Evolutionary conservation across 2,113 vertebrate species (phyloP), one percentile per base, ranked within the genome.

Genomic region (Aramus guarauna): DNA sequence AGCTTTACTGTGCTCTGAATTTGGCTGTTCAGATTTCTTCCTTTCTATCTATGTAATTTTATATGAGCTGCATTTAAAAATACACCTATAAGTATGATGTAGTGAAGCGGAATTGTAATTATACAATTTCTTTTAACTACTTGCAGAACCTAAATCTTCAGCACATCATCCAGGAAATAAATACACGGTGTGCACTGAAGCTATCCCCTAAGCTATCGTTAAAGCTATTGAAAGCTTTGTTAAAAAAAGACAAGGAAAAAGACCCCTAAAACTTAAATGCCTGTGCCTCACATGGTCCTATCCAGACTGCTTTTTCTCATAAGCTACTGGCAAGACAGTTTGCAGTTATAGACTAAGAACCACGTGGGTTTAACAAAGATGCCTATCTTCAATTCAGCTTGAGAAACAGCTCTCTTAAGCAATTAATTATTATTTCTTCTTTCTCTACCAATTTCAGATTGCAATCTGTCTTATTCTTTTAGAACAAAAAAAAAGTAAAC

Each of bases 381-480:
- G 68, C 17, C 43, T 79, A 37, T 88, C 96, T 96, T 90, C 80
- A 80, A 55, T 75, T 81, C 80, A 89, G 89, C 66, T 92, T 76
- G 48, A 72, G 80, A 94, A 94, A 81, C 34, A 79, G 52, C 52
- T 87, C 60, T 87, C 39, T 91, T 86, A n/a, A 85, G 88, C 30
- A 43, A 26, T 79, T 94, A 85, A 92, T 94, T 94, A 59, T 84
- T 64, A 66, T 76, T 89, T 85, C 41, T 77, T 87, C 82, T 91
- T 87, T 78, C 56, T 78, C 22, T 91, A 86, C 66, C 36, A 79
- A 96, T 87, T 82, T 87, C 74, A 94, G 86, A 89, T 94, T 85
- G n/a, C 80, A 96, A 95, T 94, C 83, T 96, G 43, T 85, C 16
- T 56, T 91, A 79, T 78, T 95, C 73, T 95, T 90, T 48, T 90